phyloP scores from a whole-genome alignment of 2,113 vertebrate genomes.

The Ia io region DNA sequence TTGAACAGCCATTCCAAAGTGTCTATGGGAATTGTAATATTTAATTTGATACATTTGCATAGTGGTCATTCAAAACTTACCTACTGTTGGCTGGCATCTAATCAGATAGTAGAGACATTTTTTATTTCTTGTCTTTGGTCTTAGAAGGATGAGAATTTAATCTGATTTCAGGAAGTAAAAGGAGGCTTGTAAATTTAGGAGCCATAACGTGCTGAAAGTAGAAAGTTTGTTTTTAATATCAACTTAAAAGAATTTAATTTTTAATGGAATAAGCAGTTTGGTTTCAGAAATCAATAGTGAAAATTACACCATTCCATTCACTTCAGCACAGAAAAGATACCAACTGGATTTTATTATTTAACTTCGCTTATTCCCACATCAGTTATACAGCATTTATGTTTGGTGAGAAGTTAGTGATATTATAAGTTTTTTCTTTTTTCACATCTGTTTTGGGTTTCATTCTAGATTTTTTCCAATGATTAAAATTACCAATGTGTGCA shows the following conservation, averaged over 20 bases:
- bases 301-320: constrained; percentile 15
- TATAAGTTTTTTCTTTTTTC: neutral
- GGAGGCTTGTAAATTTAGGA: neutral
- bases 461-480: neutral
- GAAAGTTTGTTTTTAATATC: constrained; percentile 24
- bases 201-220: neutral
- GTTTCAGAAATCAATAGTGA: constrained; percentile 22
- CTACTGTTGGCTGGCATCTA: neutral
- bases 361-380: neutral
- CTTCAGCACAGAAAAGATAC: neutral
- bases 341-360: neutral
- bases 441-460: neutral
- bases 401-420: neutral
- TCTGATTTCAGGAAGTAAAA: neutral
- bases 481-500: neutral
- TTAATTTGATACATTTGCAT: constrained; percentile 10
- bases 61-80: neutral
- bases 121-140: neutral
- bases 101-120: neutral
- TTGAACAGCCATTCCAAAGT: too few species aligned
- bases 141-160: neutral
- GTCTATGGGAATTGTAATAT: neutral
- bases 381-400: constrained; percentile 15
- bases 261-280: constrained; percentile 5
- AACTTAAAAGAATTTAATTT: neutral